Base-by-base conservation (phyloP, 2,888 invertebrate species). In the Cephalotes varians region DNA sequence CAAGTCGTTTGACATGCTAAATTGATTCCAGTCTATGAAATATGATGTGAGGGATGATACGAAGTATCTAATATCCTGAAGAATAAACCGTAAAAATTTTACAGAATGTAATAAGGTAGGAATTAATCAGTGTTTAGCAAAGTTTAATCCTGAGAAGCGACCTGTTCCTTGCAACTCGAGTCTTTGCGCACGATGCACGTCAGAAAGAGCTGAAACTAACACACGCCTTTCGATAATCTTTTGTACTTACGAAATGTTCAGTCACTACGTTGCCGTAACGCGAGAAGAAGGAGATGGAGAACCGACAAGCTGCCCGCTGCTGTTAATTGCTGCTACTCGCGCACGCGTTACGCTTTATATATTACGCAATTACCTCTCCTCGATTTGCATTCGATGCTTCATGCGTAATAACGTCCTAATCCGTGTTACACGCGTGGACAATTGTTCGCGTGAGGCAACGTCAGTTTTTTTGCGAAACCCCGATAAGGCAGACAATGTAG, bases 301-400 rank as follows among this genome's bases (percentile, higher is more conserved):
- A 69, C 80, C 82, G 74, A 83, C 69, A 21, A 7, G 54, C 64
- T 40, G 80, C 81, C 84, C 60, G 83, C 73, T 65, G 77, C 81
- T 85, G 83, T 90, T 90, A 88, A 90, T 90, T 88, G 86, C 83
- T 58, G 81, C 86, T 85, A 84, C 65, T 80, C 64, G 60, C 69
- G 74, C 64, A 72, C 83, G 81, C 85, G 81, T 85, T 85, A 85
- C 71, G 60, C 80, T 83, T 85, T 81, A 85, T 80, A 72, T 77
- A 34, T 72, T 85, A 69, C 83, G 84, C 82, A 88, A 79, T n/a
- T n/a, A 77, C 83, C 31, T 60, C 72, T 77, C 34, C 56, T n/a
- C 40, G 83, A 88, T 86, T 87, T 76, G 86, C 85, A 86, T 88
- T 85, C 83, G 82, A 62, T 62, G 56, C 56, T 82, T 74, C 84